Base-by-base conservation (phyloP, 2,888 invertebrate species). In the Chirona hameri region DNA sequence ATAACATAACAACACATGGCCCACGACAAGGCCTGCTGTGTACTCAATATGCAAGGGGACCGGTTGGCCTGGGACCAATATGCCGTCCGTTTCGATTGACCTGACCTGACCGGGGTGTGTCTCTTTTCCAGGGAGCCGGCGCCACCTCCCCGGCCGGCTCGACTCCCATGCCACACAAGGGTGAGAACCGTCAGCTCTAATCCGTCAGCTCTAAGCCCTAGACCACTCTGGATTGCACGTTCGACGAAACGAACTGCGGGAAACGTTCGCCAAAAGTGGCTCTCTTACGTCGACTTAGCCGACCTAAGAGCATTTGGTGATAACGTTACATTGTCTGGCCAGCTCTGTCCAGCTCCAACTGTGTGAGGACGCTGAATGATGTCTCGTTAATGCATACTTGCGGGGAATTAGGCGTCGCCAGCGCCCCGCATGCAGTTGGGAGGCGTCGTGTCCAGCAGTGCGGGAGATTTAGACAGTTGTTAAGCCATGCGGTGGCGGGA, bases 131-230 rank as follows among this genome's bases (percentile, higher is more conserved):
- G 76, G 76, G 76, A 21, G 24, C 46, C 39, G 76, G 24, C 1
- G 76, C 5, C 21, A 2, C 24, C 39, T 24, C 76, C 4, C 46
- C 76, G 18, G 24, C 76, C 21, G 15, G 76, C 24, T 21, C 18
- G 76, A 39, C 39, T 24, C 46, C 76, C 39, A 76, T 76, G 76
- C 76, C 76, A 27, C 76, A 76, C 76, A 76, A 76, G 39, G 76
- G 76, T 76, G 76, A 76, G 76, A 76, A 27, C 4, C 15, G 72
- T 18, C 21, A n/a, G 24, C 31, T 15, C 72, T 18, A 18, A 31
- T 18, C 72, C 72, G 72, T 18, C 21, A n/a, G 24, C 31, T 15
- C 72, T 18, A 18, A 31, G 31, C 72, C 72, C 4, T 31, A 4
- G 10, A 15, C 15, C 72, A 12, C 31, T 29, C 31, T 12, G 14